Base-by-base conservation (phyloP, 2,888 invertebrate genomes). In the Athetis lepigone region DNA sequence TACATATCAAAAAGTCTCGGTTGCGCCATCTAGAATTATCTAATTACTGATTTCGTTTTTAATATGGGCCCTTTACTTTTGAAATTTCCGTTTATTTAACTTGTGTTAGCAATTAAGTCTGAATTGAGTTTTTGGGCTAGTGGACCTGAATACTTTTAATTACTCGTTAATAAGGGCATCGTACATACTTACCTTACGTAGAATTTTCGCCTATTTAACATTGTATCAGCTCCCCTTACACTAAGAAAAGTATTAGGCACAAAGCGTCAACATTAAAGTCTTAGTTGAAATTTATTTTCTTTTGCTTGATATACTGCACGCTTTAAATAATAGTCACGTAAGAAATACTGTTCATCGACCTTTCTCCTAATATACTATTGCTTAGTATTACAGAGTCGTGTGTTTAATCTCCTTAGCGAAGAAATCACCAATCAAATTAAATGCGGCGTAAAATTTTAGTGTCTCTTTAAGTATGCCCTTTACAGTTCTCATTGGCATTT, bases 361-460 rank as follows among this genome's bases (percentile, higher is more conserved):
- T 36, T n/a, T n/a, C 42, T 51, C 9, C 27, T 9, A 27, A 25
- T 47, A 25, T 47, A 33, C 42, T 47, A 29, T 49, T 52, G 59
- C 47, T 58, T 43, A 43, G 23, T 52, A 36, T 52, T 47, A 49
- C 23, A 56, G 50, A 46, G 42, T 46, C 9, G 16, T 42, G 19
- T 25, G 43, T 56, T 50, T 50, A 56, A 72, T 72, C 46, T 23
- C 56, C 29, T 68, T 42, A 36, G 3, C 16, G 19, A 11, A 55
- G 27, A 71, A 49, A 36, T 40, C 36, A 25, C 46, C 73, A 51
- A 69, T 65, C 23, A 69, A 69, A 72, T 56, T 46, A 72, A 72
- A 65, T 37, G 56, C 9, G 29, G 46, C 50, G 37, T 56, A 51
- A 72, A 64, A 64, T 55, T 55, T 64, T 40, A 55, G 37, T 64